Base-by-base conservation (phyloP, 2,113 vertebrate species). In the Cnemophilus loriae region DNA sequence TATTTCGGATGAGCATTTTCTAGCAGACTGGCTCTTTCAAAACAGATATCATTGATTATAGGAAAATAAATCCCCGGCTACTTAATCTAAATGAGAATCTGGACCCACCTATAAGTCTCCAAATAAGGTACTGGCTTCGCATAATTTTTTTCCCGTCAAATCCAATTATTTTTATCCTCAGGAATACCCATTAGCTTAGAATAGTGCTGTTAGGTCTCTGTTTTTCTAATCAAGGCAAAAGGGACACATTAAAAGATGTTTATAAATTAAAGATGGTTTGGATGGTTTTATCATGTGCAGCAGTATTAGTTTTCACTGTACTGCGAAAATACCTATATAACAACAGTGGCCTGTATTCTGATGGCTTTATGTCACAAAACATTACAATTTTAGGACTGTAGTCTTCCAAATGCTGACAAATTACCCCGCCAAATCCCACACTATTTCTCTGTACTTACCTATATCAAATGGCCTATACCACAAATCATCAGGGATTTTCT, bases 301-400 rank as follows among this genome's bases (percentile, higher is more conserved):
- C 47, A 94, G 49, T 30, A 80, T 55, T 44, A 67, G 21, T 70
- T 87, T 89, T 96, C 69, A 79, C 10, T 83, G 11, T 73, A 80
- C 49, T 87, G 75, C 42, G 75, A 84, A 90, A 82, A 88, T 89
- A 53, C 8, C 16, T 39, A 24, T 52, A 44, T 26, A 71, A 24
- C 10, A n/a, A 33, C 33, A 60, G 28, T 61, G 6, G 6, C 52
- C 23, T 84, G 19, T n/a, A 84, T 89, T 76, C 55, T 61, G 39
- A 44, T 89, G 8, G 30, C 42, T 89, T 93, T 83, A 20, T 80
- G 63, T 81, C 19, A 35, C 5, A 15, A 71, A 35, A 6, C 20
- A 20, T 55, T 73, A 69, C 14, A 77, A 35, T 91, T 95, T 75
- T 33, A 73, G 47, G 42, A 76, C 10, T 15, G 21, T 16, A 37